phyloP scores from a whole-genome alignment of 1,140 invertebrate genomes.

The Drosophila malerkotliana region DNA sequence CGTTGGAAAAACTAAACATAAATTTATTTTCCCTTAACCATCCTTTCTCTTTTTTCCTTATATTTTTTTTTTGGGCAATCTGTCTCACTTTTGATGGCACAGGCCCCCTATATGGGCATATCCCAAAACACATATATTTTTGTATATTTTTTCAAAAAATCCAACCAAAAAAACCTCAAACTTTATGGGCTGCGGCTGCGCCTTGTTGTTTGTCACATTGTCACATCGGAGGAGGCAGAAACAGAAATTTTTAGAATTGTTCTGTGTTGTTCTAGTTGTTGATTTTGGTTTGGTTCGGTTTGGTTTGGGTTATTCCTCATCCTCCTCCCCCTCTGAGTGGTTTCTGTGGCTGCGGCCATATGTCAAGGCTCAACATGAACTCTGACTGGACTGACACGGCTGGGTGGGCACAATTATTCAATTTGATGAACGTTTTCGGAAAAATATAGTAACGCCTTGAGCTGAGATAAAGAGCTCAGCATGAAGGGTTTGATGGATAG shows the following conservation, averaged over 20 bases:
- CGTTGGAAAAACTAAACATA: constrained; percentile 73
- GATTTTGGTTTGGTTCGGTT: constrained; percentile 31
- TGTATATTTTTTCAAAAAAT: constrained; percentile 23
- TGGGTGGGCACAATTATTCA: constrained; percentile 63
- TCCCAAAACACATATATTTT: constrained; percentile 21
- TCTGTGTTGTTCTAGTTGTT: constrained; percentile 34
- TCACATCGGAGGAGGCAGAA: constrained; percentile 55
- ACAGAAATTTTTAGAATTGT: constrained; percentile 64
- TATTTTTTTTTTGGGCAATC: constrained; percentile 38
- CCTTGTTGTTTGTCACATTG: constrained; percentile 69
- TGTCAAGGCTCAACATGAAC: constrained; percentile 63
- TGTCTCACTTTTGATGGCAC: constrained; percentile 50
- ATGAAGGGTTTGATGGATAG: neutral
- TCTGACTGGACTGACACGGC: constrained; percentile 65
- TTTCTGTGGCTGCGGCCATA: constrained; percentile 66
- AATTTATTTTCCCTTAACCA: constrained; percentile 58
- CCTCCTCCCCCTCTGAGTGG: constrained; percentile 14
- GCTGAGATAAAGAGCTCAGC: constrained; percentile 17
- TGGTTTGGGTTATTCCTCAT: constrained; percentile 20
- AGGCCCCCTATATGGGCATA: constrained; percentile 39
- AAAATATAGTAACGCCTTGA: constrained; percentile 22
- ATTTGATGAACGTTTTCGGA: constrained; percentile 57
- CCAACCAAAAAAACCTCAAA: constrained; percentile 39
- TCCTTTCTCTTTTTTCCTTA: constrained; percentile 24
- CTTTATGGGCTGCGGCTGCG: constrained; percentile 68